Base-by-base conservation (phyloP, 2,888 invertebrate species). In the Drosophila percnosoma region DNA sequence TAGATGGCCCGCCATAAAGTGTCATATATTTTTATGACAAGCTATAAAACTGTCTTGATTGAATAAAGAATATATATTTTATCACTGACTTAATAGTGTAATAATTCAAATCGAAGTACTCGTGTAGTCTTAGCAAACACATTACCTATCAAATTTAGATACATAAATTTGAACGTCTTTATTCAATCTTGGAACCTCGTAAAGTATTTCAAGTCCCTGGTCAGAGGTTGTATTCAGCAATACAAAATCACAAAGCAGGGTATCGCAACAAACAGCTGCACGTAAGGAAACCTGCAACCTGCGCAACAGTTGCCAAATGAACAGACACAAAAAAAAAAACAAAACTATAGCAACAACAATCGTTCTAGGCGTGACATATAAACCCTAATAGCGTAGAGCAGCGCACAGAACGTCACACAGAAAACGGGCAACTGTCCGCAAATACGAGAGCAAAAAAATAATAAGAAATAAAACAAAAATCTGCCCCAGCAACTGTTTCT, bases 271-370 rank as follows among this genome's bases (percentile, higher is more conserved):
- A n/a, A n/a, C 34, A 40, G 21, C 21, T 45, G 1, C 33, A 27
- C 2, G 1, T 11, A 31, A 8, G n/a, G 40, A 27, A 69, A 74
- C 34, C 53, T 36, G 51, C 33, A 33, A 33, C 33, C 10, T 49
- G 51, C 29, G 87, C 89, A 87, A 87, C 90, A 85, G 86, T 86
- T 90, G 88, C 72, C 70, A 61, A 52, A 57, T 49, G 49, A 51
- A 27, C n/a, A 33, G 24, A 51, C n/a, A 75, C 53, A 60, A 53
- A 67, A 15, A 64, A 48, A 64, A 38, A 60, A 11, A 38, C 18
- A 33, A 66, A 59, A 45, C 24, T 34, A 61, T 38, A 51, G 27
- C 53, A 48, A 57, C 60, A 59, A 29, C 45, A 59, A 45, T 8
- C 4, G 34, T 61, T 31, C 60, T 54, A 65, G 66, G 71, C 59